These are phyloP conservation scores for Marcusenius ussheri DNA, from an alignment of 2,113 vertebrate species.

Conservation along the genomic window DNA sequence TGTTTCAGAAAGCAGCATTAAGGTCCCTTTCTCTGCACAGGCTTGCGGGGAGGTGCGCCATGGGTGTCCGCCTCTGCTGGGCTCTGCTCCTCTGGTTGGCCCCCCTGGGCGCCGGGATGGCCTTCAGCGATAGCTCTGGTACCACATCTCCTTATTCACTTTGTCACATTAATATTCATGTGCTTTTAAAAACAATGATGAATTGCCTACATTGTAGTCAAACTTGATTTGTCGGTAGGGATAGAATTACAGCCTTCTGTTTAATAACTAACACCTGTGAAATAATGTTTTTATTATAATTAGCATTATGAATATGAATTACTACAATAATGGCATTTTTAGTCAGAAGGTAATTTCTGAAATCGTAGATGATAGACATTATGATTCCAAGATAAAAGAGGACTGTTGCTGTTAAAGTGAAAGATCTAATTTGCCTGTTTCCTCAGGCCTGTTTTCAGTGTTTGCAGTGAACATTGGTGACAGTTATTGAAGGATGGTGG, in stretches of 20 bases:
- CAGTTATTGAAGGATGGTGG: background rate
- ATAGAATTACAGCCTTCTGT: background rate
- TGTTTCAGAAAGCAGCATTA: slow-evolving; percentile 7
- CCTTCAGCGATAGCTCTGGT: slow-evolving; percentile 77
- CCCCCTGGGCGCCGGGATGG: slow-evolving; percentile 59
- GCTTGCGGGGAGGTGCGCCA: slow-evolving; percentile 58
- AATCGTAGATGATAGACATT: background rate
- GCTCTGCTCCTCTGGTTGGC: slow-evolving; percentile 64
- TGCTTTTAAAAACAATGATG: background rate
- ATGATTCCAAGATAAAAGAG: background rate
- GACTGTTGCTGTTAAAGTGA: background rate
- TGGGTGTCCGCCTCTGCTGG: slow-evolving; percentile 68
- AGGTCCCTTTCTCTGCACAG: slow-evolving; percentile 51
- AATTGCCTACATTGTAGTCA: background rate
- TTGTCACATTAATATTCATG: background rate
- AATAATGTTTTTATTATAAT: background rate
- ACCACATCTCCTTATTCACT: slow-evolving; percentile 32
- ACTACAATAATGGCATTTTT: background rate
- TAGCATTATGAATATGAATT: background rate
- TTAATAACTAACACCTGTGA: background rate
- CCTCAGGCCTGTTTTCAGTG: background rate
- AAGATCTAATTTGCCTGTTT: background rate
- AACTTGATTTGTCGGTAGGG: background rate
- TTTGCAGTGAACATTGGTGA: background rate
- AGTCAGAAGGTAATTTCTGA: background rate